A percentile compares a stretch with the other conserved stretches of the same genome.
These are phyloP conservation scores for Mesoclemmys tuberculata DNA, from an alignment of 2,113 vertebrate species.

Conservation along the genomic window DNA sequence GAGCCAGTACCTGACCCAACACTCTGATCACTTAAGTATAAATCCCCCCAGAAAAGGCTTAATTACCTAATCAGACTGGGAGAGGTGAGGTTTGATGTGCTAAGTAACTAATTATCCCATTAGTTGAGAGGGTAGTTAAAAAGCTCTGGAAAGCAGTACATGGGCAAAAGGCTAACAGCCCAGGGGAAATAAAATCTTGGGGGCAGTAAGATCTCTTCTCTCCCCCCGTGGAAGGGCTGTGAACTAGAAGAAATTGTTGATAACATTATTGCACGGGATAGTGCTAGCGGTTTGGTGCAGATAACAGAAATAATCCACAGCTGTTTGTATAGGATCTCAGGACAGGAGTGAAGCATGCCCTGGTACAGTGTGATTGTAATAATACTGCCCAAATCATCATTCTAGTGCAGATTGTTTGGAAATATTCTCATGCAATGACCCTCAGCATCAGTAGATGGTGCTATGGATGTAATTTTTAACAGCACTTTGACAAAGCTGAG, in stretches of 20 bases:
- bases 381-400: rapidly evolving
- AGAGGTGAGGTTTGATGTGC: background rate
- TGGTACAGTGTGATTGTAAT: background rate
- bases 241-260: background rate
- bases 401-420: background rate
- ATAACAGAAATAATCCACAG: background rate
- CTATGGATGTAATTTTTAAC: slow-evolving; percentile 5
- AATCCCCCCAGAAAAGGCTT: background rate
- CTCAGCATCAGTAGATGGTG: slow-evolving; percentile 54
- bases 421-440: background rate
- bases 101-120: background rate
- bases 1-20: background rate
- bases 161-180: background rate
- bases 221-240: background rate
- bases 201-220: background rate
- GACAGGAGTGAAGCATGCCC: background rate
- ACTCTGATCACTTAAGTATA: background rate
- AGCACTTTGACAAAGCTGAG: background rate
- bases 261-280: background rate
- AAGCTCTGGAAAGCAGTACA: background rate
- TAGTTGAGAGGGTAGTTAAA: background rate
- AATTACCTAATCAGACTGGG: too few species aligned
- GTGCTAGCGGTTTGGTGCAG: too few species aligned
- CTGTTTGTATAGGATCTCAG: background rate
- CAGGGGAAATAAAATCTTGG: background rate